These are phyloP conservation scores for Rhynchophorus ferrugineus DNA, from an alignment of 1,140 invertebrate genomes.

Conservation along the genomic window DNA sequence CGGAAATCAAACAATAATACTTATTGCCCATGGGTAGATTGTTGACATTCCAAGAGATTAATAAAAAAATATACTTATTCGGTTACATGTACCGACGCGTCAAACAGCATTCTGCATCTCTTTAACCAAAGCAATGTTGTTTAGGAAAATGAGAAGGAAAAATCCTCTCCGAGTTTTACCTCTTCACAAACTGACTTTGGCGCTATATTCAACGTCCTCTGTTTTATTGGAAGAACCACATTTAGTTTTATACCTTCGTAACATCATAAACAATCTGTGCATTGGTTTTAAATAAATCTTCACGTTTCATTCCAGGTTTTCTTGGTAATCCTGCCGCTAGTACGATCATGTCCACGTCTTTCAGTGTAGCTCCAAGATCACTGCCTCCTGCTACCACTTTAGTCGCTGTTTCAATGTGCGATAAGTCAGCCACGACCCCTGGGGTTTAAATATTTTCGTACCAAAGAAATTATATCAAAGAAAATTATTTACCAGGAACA, in stretches of 20 bases:
- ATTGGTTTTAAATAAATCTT: slow-evolving; percentile 63
- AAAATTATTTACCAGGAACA: slow-evolving; percentile 42
- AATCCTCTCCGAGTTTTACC: too few relatives aligned
- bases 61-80: too few relatives aligned
- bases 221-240: not conserved
- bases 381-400: slow-evolving; percentile 69
- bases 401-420: slow-evolving; percentile 85
- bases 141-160: too few relatives aligned
- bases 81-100: too few relatives aligned
- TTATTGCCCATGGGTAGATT: too few relatives aligned
- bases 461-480: not conserved
- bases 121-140: too few relatives aligned
- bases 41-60: too few relatives aligned
- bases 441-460: slow-evolving; percentile 52
- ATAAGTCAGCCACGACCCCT: slow-evolving; percentile 92
- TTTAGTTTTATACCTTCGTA: slow-evolving; percentile 9
- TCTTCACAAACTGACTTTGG: too few relatives aligned
- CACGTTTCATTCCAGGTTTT: slow-evolving; percentile 50
- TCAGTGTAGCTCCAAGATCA: slow-evolving; percentile 18
- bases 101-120: too few relatives aligned
- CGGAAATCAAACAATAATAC: too few relatives aligned
- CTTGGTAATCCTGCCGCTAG: slow-evolving; percentile 61
- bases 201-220: too few relatives aligned
- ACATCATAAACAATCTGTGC: slow-evolving; percentile 42
- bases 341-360: slow-evolving; percentile 51